phyloP scores from a whole-genome alignment of 1,140 invertebrate species.

The Brachionus rubens region DNA sequence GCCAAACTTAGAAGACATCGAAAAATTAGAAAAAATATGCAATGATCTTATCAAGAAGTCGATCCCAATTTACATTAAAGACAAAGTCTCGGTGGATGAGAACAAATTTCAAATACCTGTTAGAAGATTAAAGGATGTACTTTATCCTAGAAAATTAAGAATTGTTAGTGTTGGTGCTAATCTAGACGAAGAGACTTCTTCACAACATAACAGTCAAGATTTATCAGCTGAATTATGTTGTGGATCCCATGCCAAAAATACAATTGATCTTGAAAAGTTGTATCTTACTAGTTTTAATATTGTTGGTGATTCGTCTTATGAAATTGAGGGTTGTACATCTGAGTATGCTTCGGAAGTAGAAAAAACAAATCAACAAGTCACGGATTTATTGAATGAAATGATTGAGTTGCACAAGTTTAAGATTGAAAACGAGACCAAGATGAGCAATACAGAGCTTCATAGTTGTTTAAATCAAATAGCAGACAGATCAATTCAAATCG shows the following conservation, averaged over 20 bases:
- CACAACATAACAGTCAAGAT: background rate
- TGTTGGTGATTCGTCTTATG: constrained; percentile 41
- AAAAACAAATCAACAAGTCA: background rate
- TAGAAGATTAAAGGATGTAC: constrained; percentile 34
- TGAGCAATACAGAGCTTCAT: background rate
- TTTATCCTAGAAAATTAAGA: constrained; percentile 31
- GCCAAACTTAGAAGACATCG: constrained; percentile 15
- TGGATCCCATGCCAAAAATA: constrained; percentile 27
- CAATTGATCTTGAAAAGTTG: background rate
- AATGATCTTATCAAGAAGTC: constrained; percentile 20
- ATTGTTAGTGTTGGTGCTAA: constrained; percentile 24
- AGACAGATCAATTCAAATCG: constrained; percentile 13
- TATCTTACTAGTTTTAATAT: constrained; percentile 11
- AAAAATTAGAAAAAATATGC: background rate
- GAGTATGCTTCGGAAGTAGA: background rate
- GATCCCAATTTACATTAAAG: background rate
- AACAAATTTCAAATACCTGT: background rate
- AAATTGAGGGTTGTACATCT: constrained; percentile 34
- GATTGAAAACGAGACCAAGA: background rate
- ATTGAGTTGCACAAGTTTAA: background rate
- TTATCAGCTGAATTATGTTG: constrained; percentile 36
- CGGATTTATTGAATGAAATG: constrained; percentile 24
- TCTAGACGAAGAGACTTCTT: background rate
- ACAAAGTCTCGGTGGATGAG: background rate
- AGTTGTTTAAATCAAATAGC: background rate